Conservation (phyloP, 2,797 vertebrate species). For the Trachurus trachurus region DNA sequence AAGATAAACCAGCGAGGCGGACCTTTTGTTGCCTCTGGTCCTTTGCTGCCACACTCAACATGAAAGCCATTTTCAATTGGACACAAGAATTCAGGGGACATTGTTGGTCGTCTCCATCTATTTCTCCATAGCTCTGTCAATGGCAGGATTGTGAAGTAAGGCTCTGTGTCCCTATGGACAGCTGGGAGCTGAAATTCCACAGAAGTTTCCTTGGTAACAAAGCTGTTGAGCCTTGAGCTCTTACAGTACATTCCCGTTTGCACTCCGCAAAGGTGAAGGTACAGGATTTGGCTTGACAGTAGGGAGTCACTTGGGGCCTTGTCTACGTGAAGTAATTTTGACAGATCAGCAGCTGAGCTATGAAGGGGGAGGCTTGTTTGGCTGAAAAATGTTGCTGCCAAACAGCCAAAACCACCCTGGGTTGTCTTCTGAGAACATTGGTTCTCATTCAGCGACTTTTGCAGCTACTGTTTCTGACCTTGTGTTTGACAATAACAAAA, state of each 20-base stretch:
- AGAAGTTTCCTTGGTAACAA: constrained; percentile 78
- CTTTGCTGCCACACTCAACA: constrained; percentile 36
- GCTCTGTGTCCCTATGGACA: constrained; percentile 58
- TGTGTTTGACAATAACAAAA: not conserved
- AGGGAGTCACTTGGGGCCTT: constrained; percentile 60
- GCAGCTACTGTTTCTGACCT: not conserved
- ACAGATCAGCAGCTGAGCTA: constrained; percentile 69
- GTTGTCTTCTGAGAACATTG: constrained; percentile 1
- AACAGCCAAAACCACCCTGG: constrained; percentile 17
- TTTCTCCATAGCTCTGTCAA: constrained; percentile 57
- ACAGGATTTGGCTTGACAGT: constrained; percentile 75
- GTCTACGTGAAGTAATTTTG: constrained; percentile 71
- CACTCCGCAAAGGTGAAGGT: constrained; percentile 74
- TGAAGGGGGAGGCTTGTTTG: constrained; percentile 35
- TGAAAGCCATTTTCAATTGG: constrained; percentile 55
- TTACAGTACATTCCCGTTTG: constrained; percentile 74
- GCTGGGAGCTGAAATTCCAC: constrained; percentile 55
- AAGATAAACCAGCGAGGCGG: constrained; percentile 22
- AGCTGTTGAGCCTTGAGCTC: constrained; percentile 72
- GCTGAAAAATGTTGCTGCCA: constrained; percentile 19
- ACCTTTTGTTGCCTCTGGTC: constrained; percentile 20
- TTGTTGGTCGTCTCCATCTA: constrained; percentile 50
- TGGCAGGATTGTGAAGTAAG: constrained; percentile 55
- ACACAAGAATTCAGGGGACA: constrained; percentile 55
- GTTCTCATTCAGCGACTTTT: not conserved